Percentiles rank a stretch among this genome's conserved stretches.
phyloP scores from a whole-genome alignment of 92 coral and sea anemone species.

The Galaxea fascicularis region DNA sequence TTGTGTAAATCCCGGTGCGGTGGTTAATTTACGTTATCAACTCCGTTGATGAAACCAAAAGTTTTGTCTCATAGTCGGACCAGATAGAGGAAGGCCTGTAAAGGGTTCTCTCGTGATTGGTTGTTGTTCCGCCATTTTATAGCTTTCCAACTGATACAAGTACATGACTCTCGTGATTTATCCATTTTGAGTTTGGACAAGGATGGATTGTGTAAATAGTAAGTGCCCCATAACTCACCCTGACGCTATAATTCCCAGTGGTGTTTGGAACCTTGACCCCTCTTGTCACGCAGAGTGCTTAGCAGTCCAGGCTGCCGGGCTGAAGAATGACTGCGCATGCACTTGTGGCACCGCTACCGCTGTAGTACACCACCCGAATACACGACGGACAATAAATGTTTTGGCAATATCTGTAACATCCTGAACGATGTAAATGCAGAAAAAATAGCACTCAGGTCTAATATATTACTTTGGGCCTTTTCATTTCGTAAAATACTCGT shows the following conservation, averaged over 20 bases:
- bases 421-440: background rate
- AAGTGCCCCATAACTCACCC: background rate
- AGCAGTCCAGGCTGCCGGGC: background rate
- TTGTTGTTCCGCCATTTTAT: no score
- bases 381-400: slow-evolving; percentile 6
- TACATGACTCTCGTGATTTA: no score
- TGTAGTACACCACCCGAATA: background rate
- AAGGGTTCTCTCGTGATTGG: no score
- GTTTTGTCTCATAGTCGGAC: no score
- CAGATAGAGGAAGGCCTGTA: no score
- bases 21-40: no score
- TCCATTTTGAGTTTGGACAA: background rate
- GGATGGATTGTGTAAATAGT: background rate
- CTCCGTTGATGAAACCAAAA: no score
- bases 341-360: slow-evolving; percentile 10
- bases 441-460: no score
- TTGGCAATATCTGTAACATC: slow-evolving; percentile 29
- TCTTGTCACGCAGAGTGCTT: slow-evolving; percentile 4
- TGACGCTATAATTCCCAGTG: slow-evolving; percentile 10
- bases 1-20: no score
- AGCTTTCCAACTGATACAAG: no score
- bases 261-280: slow-evolving; percentile 2
- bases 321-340: background rate
- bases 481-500: no score
- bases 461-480: no score